Percentiles rank a stretch among this genome's conserved stretches.
Conservation (phyloP, 2,113 vertebrate genomes). For the Anser cygnoides region DNA sequence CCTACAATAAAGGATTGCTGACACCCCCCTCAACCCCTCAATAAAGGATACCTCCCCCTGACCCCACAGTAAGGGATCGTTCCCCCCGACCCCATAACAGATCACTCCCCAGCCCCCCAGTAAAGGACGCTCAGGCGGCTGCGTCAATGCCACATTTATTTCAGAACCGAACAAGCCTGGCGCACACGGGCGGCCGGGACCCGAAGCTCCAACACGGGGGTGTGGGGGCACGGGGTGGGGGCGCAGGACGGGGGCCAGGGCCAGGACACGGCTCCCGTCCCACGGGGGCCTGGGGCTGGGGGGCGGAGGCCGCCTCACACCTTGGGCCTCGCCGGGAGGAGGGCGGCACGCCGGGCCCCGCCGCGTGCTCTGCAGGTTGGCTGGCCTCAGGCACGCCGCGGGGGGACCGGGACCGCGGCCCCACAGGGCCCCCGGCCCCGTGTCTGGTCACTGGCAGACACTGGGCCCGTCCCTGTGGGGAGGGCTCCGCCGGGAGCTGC, state of each 20-base stretch:
- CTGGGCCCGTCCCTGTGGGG: background rate
- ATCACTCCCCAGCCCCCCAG: too few species aligned
- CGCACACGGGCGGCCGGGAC: conserved; percentile 85
- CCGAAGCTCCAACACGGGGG: conserved; percentile 78
- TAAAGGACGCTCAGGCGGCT: background rate
- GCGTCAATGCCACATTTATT: conserved; percentile 93
- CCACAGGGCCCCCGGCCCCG: background rate
- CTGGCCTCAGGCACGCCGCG: conserved; percentile 79
- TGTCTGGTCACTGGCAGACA: conserved; percentile 45
- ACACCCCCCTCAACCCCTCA: too few species aligned
- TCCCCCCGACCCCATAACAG: too few species aligned
- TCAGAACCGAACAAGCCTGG: conserved; percentile 87
- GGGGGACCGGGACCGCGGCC: background rate
- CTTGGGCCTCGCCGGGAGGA: too few species aligned
- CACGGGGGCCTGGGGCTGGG: background rate
- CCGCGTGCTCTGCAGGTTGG: conserved; percentile 82
- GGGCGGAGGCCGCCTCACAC: background rate
- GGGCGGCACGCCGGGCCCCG: background rate
- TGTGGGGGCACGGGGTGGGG: background rate
- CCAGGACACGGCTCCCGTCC: background rate
- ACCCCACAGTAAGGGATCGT: too few species aligned
- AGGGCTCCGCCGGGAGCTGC: background rate
- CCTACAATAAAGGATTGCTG: too few species aligned
- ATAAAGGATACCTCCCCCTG: too few species aligned
- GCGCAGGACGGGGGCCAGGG: background rate